Evolutionary conservation across 1,140 invertebrate species (phyloP), one percentile per base, ranked within the genome.

Genomic region (Calosoma granatense): DNA sequence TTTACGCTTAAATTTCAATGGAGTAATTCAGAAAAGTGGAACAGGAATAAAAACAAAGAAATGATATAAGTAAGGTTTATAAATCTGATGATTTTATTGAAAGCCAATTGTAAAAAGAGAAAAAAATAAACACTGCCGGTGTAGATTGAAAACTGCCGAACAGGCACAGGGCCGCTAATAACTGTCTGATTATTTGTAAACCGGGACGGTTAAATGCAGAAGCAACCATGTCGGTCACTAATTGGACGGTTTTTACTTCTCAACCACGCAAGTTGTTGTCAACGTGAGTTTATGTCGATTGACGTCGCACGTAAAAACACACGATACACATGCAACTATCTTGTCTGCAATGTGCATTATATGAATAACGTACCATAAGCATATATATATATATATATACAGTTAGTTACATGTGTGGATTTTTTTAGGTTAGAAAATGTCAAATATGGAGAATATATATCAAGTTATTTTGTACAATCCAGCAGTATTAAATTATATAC

Each of bases 131-230:
- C 26, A n/a, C 26, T 36, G n/a, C 6, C 6, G n/a, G n/a, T 9
- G 26, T 36, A 36, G n/a, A 36, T n/a, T 6, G 26, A 6, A 36
- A 47, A 47, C n/a, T n/a, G n/a, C n/a, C n/a, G n/a, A n/a, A n/a
- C n/a, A 47, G 17, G 41, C 41, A 17, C 41, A 11, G 4, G 4
- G 41, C 15, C 15, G 15, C 41, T 47, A 47, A 47, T 47, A 47
- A 47, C 17, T 47, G 41, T 47, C 41, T 47, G 41, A 47, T 47
- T 47, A 47, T 47, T 47, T 47, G 41, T 47, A 47, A 47, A n/a
- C n/a, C 6, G 9, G 41, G 41, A 47, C 17, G 41, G 41, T 47
- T 47, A 36, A 47, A 17, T 47, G 41, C 41, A 47, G 41, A 47
- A 47, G 41, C 17, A 17, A 47, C 41, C 41, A 47, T 47, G 41